Evolutionary conservation across 2,888 invertebrate species (phyloP).

Genomic region (Sepiola atlantica): DNA sequence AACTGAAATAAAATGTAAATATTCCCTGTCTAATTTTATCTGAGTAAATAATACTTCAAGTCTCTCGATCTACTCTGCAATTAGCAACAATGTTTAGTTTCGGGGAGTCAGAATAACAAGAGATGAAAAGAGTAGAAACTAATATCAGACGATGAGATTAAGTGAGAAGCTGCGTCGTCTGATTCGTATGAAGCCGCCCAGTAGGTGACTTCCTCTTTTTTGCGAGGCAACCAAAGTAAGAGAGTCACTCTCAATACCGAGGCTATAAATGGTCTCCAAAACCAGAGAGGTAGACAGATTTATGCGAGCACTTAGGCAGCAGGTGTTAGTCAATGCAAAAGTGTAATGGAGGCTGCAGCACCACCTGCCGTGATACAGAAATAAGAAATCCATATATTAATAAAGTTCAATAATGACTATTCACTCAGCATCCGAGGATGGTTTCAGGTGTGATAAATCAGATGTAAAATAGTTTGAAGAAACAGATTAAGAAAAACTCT

Average conservation of each 20-base stretch:
- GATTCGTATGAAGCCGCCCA: background rate
- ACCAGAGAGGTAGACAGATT: background rate
- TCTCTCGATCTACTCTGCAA: background rate
- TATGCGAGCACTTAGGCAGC: background rate
- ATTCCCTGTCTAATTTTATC: background rate
- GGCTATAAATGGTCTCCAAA: background rate
- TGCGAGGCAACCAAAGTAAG: background rate
- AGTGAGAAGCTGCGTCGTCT: background rate
- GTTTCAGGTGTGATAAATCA: background rate
- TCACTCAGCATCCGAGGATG: background rate
- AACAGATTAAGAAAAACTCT: background rate
- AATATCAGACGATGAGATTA: background rate
- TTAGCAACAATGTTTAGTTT: background rate
- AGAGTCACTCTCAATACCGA: background rate
- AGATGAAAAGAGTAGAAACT: background rate
- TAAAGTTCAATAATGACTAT: background rate
- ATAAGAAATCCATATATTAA: background rate
- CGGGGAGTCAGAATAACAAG: background rate
- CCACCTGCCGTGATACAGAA: background rate
- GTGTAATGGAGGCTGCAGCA: background rate
- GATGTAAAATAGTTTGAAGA: constrained; percentile 5
- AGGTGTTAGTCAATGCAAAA: background rate
- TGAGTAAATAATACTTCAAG: background rate
- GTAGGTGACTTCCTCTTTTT: constrained; percentile 4
- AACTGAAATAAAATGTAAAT: background rate